Evolutionary conservation across 2,797 vertebrate species (phyloP), one percentile per base, ranked within the genome.

Genomic region (Clamator glandarius): DNA sequence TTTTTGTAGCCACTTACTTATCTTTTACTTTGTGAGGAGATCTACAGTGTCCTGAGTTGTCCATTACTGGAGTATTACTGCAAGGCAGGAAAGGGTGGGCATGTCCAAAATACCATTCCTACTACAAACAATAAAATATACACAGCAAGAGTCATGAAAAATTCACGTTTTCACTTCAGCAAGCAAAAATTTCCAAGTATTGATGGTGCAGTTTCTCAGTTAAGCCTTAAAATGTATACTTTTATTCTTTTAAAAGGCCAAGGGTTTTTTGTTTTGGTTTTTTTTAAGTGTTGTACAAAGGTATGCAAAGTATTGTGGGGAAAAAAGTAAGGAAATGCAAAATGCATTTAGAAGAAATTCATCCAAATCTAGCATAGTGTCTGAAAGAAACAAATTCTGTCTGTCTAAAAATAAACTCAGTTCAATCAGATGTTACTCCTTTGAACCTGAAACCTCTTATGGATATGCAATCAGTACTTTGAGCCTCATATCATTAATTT

Each of bases 401-500:
- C 67, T 75, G 85, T 95, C 92, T 92, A 94, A 87, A 92, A 92
- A 92, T 78, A 89, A 83, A 85, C n/a, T 89, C 48, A 50, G 54
- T 85, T 96, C 75, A 85, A 86, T 75, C 82, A 90, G 78, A 66
- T 62, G 12, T 64, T 94, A 52, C 31, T 33, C 25, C 82, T 95
- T 95, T 92, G 93, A 94, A 86, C 82, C 55, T 69, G 58, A 92
- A 96, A 69, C 66, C 58, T 91, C 79, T 89, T 89, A 89, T 76
- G 82, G 91, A 76, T 96, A 78, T 76, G 66, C 69, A 94, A 64
- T 84, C 82, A 83, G 84, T 95, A 93, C 89, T 94, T 86, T 84
- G 69, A 93, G 79, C n/a, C 36, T 72, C 19, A 26, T 90, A 54
- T 89, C 66, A 85, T 94, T 92, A 95, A 85, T 96, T 93, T 96